Percentiles rank a stretch among this genome's conserved stretches.
Evolutionary conservation across 2,888 invertebrate species (phyloP).

Genomic region (Lacanobia wlatinum): DNA sequence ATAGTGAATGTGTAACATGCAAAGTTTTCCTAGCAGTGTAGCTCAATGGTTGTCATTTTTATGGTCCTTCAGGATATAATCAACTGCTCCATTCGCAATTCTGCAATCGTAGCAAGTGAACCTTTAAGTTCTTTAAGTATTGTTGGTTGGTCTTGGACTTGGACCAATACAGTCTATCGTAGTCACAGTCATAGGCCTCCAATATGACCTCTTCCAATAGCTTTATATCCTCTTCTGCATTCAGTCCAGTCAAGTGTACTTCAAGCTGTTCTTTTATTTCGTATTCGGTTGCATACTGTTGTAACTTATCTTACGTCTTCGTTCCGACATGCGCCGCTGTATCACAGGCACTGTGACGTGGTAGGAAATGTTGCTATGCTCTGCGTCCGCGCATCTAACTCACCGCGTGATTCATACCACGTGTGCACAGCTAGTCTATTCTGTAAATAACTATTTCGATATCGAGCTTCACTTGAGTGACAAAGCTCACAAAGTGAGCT

Average conservation of each 20-base stretch:
- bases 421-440: not conserved
- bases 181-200: no score
- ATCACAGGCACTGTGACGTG: not conserved
- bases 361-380: not conserved
- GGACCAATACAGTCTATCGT: not conserved
- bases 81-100: not conserved
- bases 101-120: not conserved
- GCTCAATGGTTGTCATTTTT: not conserved
- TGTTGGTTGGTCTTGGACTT: not conserved
- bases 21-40: no score
- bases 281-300: not conserved
- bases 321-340: not conserved
- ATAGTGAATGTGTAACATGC: not conserved
- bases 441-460: no score
- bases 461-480: no score
- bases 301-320: not conserved
- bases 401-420: not conserved
- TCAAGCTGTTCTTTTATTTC: not conserved
- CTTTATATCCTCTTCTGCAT: not conserved
- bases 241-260: no score
- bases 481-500: no score
- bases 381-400: slow-evolving; percentile 6
- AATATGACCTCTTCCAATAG: no score
- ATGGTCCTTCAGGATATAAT: not conserved
- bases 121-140: not conserved